Conservation (phyloP, 2,113 vertebrate genomes). For the western clawed frog (Xenopus tropicalis) region DNA sequence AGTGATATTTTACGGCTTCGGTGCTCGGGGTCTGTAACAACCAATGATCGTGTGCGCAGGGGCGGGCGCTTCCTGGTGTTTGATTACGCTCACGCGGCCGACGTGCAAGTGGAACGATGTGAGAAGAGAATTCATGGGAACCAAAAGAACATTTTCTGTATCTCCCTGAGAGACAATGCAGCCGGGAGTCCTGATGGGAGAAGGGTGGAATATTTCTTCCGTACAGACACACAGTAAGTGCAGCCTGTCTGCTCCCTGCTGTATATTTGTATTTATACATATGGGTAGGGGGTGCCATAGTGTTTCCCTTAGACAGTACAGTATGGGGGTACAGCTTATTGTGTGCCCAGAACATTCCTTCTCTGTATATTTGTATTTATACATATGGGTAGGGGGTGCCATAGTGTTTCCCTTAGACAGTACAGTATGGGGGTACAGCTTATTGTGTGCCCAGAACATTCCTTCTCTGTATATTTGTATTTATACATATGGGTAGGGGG, state of each 20-base stretch:
- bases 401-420: too few species aligned
- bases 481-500: too few species aligned
- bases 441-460: too few species aligned
- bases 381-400: too few species aligned
- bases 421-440: too few species aligned
- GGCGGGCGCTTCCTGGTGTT: slow-evolving; percentile 85
- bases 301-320: too few species aligned
- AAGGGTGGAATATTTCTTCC: slow-evolving; percentile 74
- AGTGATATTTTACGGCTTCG: not conserved
- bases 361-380: too few species aligned
- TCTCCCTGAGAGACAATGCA: slow-evolving; percentile 64
- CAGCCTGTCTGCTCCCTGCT: accelerated
- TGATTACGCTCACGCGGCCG: slow-evolving; percentile 78
- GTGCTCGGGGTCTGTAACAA: not conserved
- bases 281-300: not conserved
- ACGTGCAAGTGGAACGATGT: slow-evolving; percentile 84
- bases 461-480: too few species aligned
- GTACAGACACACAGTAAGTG: slow-evolving; percentile 87
- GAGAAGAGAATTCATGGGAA: slow-evolving; percentile 85
- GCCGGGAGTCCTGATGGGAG: slow-evolving; percentile 55
- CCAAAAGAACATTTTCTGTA: slow-evolving; percentile 86
- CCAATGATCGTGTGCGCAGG: slow-evolving; percentile 56
- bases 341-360: too few species aligned
- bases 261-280: not conserved
- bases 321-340: too few species aligned